Base-by-base conservation (phyloP, 2,888 invertebrate species). In the Mesorhabditis sp. region DNA sequence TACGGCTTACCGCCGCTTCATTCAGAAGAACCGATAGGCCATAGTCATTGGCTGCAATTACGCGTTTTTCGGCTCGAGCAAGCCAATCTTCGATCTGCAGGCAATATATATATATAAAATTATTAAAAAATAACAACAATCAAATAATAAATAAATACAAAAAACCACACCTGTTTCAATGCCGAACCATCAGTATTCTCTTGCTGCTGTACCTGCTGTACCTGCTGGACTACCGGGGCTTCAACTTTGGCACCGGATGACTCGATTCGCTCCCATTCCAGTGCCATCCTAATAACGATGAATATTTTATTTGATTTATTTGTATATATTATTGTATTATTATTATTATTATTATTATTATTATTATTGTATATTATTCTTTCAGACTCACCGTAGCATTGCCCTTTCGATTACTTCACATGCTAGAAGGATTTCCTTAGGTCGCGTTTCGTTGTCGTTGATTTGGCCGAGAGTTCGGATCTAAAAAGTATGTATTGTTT, bases 381-480 rank as follows among this genome's bases (percentile, higher is more conserved):
- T 2, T 1, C 13, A 2, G 42, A 41, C 71, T 68, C 45, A 83
- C 83, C 74, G 76, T 43, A 84, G 67, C 82, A 84, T 84, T 6
- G 80, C 75, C 43, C 71, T 77, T 68, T 89, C 88, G 70, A 89
- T 87, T 67, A 86, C 85, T 72, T 87, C 86, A 77, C 88, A 88
- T 72, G 88, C 87, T 28, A 88, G 86, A 42, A 87, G 86, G 71
- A 87, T 87, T 70, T 88, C 88, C 71, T 87, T 86, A 45, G 87
- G 84, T 80, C 88, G 86, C 68, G 87, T 86, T 43, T 91, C 89
- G 72, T 91, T 91, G 86, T 92, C 92, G 80, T 92, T 89, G 72
- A 91, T 89, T 84, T 90, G 89, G 70, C 91, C 91, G 78, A 93
- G 89, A 86, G 92, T 91, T 82, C 91, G 90, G 76, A 93, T 88